Evolutionary conservation across 2,113 vertebrate genomes (phyloP), one percentile per base, ranked within the genome.

Genomic region (Myotis yumanensis): DNA sequence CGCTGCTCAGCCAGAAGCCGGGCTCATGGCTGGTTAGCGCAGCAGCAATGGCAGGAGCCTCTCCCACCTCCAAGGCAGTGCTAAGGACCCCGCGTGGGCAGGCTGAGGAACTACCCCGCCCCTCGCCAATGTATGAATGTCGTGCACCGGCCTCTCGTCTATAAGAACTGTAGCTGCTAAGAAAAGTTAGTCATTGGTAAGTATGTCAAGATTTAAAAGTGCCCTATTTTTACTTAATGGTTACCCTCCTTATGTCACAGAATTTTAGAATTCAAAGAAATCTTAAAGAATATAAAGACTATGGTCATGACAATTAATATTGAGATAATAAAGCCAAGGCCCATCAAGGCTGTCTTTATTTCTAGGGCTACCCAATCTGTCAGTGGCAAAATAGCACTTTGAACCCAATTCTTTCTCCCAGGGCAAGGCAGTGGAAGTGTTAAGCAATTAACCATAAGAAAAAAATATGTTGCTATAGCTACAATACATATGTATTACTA

Each of bases 261-360:
- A 72, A 73, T 72, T 95, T 86, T 57, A 79, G 43, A 93, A 79
- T 85, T 59, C 28, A 91, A 91, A 91, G n/a, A 35, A 18, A 86
- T 35, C 37, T 86, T 59, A 59, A 6, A 95, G 52, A 96, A 86
- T 1, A 90, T 35, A 59, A 81, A 89, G 22, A 48, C 54, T 43
- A 86, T 25, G 10, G 76, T 75, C 59, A 82, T 43, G 51, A 52
- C 11, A 64, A 89, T 72, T 89, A 86, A 43, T 69, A 85, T 17
- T 91, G 46, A 89, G 48, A 82, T 23, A 81, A 85, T 62, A 25
- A 95, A 82, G 88, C 15, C 20, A 89, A 89, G 25, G 37, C 25
- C 46, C 12, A 91, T 57, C 12, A 75, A 90, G 18, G 22, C 57
- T 77, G 73, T 22, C 52, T 91, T 54, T 48, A 52, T 91, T 83